phyloP scores from a whole-genome alignment of 2,797 vertebrate species.

The Staurois parvus region DNA sequence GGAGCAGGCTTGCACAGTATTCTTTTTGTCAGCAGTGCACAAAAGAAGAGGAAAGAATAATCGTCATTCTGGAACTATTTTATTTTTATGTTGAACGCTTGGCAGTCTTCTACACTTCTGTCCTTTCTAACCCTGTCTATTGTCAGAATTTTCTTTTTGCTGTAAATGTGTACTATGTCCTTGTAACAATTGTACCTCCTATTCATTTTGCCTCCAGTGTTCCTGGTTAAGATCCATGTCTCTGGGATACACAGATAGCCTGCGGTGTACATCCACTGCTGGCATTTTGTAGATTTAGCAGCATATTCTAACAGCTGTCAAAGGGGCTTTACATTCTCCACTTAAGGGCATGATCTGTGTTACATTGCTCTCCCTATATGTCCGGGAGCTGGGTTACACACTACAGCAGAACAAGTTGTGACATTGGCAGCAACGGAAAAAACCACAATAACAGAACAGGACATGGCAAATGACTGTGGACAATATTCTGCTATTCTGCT shows the following conservation, averaged over 20 bases:
- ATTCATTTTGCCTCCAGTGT: background rate
- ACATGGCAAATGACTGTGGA: too few species aligned
- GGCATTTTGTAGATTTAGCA: background rate
- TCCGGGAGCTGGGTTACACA: conserved; percentile 3
- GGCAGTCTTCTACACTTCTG: too few species aligned
- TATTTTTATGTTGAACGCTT: too few species aligned
- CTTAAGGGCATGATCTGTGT: background rate
- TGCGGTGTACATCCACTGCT: background rate
- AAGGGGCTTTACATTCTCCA: background rate
- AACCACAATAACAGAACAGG: background rate
- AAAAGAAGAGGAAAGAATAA: too few species aligned
- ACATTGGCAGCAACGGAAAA: conserved; percentile 9
- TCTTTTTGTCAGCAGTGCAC: too few species aligned
- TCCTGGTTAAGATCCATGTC: background rate
- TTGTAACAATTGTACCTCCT: background rate
- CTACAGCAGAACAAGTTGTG: conserved; percentile 16
- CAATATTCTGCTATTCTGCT: too few species aligned
- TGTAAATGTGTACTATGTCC: background rate
- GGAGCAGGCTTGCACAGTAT: too few species aligned
- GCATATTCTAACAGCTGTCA: conserved; percentile 16
- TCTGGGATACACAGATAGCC: conserved; percentile 18
- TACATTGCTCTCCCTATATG: background rate
- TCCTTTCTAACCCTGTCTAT: background rate
- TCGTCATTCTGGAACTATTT: too few species aligned
- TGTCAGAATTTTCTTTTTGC: background rate